These are phyloP conservation scores for Rhinichthys osculus DNA, from an alignment of 2,797 vertebrate species.

Conservation along the genomic window DNA sequence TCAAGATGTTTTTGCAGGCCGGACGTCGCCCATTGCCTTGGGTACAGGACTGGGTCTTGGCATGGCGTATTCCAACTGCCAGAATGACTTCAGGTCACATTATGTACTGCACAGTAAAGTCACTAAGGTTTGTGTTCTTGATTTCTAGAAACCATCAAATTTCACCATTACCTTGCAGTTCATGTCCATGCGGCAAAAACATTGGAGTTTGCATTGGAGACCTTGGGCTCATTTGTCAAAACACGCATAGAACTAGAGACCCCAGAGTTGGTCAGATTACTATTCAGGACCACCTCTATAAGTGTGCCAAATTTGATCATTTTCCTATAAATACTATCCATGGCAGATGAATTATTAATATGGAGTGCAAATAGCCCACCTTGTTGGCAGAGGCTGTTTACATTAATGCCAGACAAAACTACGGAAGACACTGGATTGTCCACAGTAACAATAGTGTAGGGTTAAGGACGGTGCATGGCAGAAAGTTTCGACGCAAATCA, in stretches of 20 bases:
- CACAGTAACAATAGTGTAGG: too few species aligned
- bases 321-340: not conserved
- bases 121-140: conserved; percentile 81
- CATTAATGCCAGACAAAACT: too few species aligned
- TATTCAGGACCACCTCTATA: not conserved
- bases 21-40: conserved; percentile 89
- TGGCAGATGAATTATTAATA: not conserved
- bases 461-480: too few species aligned
- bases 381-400: too few species aligned
- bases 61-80: conserved; percentile 98
- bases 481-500: too few species aligned
- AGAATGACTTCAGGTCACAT: conserved; percentile 90
- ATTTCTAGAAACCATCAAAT: not conserved
- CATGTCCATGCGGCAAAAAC: too few species aligned
- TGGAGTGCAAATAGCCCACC: too few species aligned
- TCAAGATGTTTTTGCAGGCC: conserved; percentile 76
- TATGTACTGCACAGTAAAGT: conserved; percentile 87
- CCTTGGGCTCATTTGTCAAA: not conserved
- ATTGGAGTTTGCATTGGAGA: not conserved
- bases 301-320: not conserved
- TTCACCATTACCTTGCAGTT: not conserved
- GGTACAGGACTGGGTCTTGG: conserved; percentile 89
- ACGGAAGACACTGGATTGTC: too few species aligned
- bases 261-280: not conserved
- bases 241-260: too few species aligned